Conservation (phyloP, 2,888 invertebrate species). For the Timandra comae region DNA sequence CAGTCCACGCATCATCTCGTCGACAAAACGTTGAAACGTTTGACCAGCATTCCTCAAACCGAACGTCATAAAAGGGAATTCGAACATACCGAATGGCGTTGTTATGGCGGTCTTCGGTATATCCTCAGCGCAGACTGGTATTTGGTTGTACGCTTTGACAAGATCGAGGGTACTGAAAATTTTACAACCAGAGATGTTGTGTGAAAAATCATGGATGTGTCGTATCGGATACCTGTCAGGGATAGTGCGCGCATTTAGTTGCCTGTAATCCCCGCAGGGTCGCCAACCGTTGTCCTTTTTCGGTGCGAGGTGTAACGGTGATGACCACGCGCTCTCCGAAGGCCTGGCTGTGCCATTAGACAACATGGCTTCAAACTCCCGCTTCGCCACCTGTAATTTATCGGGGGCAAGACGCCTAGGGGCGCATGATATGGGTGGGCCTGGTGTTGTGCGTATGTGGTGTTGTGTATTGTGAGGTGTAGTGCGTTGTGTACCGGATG, state of each 20-base stretch:
- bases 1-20: background rate
- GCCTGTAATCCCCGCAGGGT: constrained; percentile 21
- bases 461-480: background rate
- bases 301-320: constrained; percentile 16
- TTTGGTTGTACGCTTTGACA: constrained; percentile 26
- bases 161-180: constrained; percentile 36
- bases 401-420: constrained; percentile 24
- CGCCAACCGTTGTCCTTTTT: constrained; percentile 17
- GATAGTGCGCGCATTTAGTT: constrained; percentile 13
- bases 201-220: constrained; percentile 36
- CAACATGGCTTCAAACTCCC: constrained; percentile 23
- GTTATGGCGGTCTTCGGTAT: constrained; percentile 17
- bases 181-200: constrained; percentile 22
- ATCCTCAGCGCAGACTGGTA: constrained; percentile 12
- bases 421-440: constrained; percentile 8
- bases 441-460: constrained; percentile 6
- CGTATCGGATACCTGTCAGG: constrained; percentile 33
- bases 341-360: constrained; percentile 19
- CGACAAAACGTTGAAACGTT: no score
- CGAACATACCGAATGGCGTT: constrained; percentile 13
- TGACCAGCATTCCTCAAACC: constrained; percentile 11
- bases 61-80: constrained; percentile 17
- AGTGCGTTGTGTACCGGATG: background rate
- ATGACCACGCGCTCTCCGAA: constrained; percentile 28
- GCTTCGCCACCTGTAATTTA: constrained; percentile 16